These are phyloP conservation scores for Spilosoma lubricipeda DNA, from an alignment of 2,888 invertebrate species.

Conservation along the genomic window DNA sequence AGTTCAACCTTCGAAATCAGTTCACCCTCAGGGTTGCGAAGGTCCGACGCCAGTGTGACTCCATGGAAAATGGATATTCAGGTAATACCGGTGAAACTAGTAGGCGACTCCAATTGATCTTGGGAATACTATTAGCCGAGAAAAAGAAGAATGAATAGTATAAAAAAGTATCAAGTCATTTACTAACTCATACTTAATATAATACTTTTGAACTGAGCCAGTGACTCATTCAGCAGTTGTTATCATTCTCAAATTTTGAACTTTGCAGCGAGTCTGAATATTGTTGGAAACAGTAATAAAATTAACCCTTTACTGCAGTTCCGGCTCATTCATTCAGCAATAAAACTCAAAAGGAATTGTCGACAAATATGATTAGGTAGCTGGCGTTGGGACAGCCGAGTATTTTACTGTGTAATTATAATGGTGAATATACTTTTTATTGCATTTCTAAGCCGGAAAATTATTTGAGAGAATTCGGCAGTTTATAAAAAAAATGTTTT, in stretches of 20 bases:
- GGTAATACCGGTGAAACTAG: no score
- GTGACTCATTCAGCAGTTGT: slow-evolving; percentile 29
- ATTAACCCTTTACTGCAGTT: slow-evolving; percentile 52
- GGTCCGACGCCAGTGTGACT: no score
- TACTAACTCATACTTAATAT: not conserved
- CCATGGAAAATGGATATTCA: no score
- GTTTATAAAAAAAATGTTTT: not conserved
- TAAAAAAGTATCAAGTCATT: not conserved
- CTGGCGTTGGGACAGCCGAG: slow-evolving; percentile 26
- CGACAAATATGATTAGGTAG: slow-evolving; percentile 48
- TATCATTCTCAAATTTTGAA: slow-evolving; percentile 39
- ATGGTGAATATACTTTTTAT: not conserved
- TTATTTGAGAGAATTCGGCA: not conserved
- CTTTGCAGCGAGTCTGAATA: slow-evolving; percentile 31
- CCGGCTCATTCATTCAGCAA: slow-evolving; percentile 42
- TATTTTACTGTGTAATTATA: not conserved
- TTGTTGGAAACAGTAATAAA: slow-evolving; percentile 45
- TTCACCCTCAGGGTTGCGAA: no score
- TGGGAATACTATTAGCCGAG: no score
- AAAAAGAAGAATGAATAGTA: no score
- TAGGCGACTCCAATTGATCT: no score
- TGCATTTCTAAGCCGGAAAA: not conserved
- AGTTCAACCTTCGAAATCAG: no score
- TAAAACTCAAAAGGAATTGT: slow-evolving; percentile 52
- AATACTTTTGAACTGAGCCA: slow-evolving; percentile 11